These are phyloP conservation scores for Dendropsophus ebraccatus DNA, from an alignment of 2,113 vertebrate species.

Conservation along the genomic window DNA sequence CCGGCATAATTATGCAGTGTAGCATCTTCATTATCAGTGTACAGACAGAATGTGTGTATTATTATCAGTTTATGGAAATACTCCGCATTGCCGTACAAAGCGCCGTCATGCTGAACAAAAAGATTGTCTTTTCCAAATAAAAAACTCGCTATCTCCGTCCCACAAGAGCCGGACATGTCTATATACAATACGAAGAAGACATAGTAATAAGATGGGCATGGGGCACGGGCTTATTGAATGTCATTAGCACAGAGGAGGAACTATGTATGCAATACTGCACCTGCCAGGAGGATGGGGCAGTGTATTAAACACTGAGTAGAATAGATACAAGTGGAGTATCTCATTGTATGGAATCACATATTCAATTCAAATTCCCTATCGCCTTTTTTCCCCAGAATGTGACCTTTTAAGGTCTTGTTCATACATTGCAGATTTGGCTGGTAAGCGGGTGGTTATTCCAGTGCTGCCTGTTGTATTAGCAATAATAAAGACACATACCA, in stretches of 20 bases:
- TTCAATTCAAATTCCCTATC: no score
- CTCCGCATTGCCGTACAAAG: background rate
- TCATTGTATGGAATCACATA: no score
- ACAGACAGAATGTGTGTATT: conserved; percentile 16
- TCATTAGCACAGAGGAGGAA: background rate
- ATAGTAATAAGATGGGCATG: conserved; percentile 11
- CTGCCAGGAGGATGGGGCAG: background rate
- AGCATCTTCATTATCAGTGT: conserved; percentile 44
- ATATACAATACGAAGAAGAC: background rate
- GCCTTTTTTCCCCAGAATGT: no score
- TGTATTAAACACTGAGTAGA: background rate
- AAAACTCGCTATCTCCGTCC: conserved; percentile 11
- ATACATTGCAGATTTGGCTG: no score
- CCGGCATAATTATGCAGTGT: conserved; percentile 20
- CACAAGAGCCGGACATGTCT: conserved; percentile 8
- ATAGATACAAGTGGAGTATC: background rate
- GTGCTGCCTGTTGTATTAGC: no score
- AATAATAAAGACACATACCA: no score
- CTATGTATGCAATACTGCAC: background rate
- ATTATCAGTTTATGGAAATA: conserved; percentile 26
- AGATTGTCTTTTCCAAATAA: conserved; percentile 14
- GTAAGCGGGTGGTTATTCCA: no score
- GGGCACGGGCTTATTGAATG: background rate
- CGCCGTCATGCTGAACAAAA: conserved; percentile 12
- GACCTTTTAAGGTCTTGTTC: no score